phyloP scores from a whole-genome alignment of 2,888 invertebrate species.

The Drosophila picticornis region DNA sequence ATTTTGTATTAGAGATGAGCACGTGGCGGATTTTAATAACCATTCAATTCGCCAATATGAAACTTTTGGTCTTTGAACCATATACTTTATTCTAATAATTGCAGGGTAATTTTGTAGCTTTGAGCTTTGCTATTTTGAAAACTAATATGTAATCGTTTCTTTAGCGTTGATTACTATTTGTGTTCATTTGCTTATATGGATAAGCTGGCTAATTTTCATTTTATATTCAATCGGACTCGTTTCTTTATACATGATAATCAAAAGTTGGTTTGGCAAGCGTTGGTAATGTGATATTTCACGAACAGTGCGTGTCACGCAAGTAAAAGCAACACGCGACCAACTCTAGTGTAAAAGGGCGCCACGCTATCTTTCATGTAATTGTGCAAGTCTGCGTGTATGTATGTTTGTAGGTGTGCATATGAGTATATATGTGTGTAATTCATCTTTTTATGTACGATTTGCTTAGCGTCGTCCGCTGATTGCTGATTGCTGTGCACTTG shows the following conservation, averaged over 20 bases:
- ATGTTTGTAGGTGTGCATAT: background rate
- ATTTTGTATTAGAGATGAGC: constrained; percentile 26
- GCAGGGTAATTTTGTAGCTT: background rate
- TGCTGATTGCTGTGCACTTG: constrained; percentile 82
- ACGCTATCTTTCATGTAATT: constrained; percentile 30
- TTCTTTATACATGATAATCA: background rate
- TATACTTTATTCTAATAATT: background rate
- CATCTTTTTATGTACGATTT: constrained; percentile 34
- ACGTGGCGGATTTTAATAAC: background rate
- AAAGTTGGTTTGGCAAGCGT: background rate
- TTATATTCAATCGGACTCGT: background rate
- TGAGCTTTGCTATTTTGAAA: background rate
- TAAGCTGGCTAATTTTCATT: background rate
- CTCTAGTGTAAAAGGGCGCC: constrained; percentile 27
- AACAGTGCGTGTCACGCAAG: background rate
- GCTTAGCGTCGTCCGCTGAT: constrained; percentile 11
- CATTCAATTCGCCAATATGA: background rate
- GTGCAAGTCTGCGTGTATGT: constrained; percentile 7
- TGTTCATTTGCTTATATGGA: background rate
- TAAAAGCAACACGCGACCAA: background rate
- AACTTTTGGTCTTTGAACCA: background rate
- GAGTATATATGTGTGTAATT: constrained; percentile 19
- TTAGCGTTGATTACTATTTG: background rate
- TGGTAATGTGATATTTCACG: background rate
- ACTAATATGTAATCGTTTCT: background rate